Evolutionary conservation across 2,113 vertebrate genomes (phyloP), one percentile per base, ranked within the genome.

Genomic region (Burhinus bistriatus): DNA sequence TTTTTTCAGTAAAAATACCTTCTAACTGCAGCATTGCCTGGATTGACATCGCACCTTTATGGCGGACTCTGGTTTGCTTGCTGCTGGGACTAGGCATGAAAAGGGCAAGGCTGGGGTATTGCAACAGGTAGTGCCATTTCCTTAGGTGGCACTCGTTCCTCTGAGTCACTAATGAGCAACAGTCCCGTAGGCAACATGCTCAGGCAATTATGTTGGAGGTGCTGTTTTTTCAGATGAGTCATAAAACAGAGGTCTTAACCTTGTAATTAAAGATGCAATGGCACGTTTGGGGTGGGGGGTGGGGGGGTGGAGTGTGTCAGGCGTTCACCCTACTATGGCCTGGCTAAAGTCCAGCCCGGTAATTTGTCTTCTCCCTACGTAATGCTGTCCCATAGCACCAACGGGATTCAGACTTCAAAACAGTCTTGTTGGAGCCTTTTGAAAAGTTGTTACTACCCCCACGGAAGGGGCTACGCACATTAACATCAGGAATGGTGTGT

Each of bases 181-280:
- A 91, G 68, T 95, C 87, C 96, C 94, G 84, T 42, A 44, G 72
- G 95, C 94, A 96, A 94, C 84, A 47, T 4, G 38, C 66, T 91
- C 68, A 38, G 75, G 84, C 95, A 95, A 88, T 96, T 96, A 96
- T 40, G 55, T 81, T 81, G 75, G 90, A 94, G 91, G 91, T 91
- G 93, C 91, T 96, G 95, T 17, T 83, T 93, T 87, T 95, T 88
- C 89, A 96, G 55, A 94, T 96, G 95, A 97, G 82, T 97, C 95
- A 97, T 88, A 81, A 94, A 95, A 61, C 84, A 91, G 84, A 97
- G 96, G 95, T 97, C 93, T 89, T 96, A 96, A 97, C 97, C 97
- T 97, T 68, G 91, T 88, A 97, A 97, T 97, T 97, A 96, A 94
- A 94, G 93, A 94, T 92, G 95, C 89, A 83, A 90, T 70, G 91